A percentile compares a stretch with the other conserved stretches of the same genome.
Evolutionary conservation across 2,113 vertebrate species (phyloP).

Genomic region (Eolophus roseicapilla): DNA sequence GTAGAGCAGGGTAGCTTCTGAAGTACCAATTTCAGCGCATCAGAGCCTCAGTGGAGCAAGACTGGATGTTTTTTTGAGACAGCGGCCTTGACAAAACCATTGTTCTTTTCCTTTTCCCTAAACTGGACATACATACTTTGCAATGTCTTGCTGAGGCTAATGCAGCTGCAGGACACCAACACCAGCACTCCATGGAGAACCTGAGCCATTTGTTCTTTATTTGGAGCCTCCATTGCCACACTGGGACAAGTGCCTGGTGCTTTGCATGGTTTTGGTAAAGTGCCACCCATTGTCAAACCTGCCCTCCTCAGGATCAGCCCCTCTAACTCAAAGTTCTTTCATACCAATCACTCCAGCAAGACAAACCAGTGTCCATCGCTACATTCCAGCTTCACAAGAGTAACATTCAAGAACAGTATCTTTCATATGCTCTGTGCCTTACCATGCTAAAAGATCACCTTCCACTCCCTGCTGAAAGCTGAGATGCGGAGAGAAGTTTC

Average conservation of each 20-base stretch:
- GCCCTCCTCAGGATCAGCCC: not conserved
- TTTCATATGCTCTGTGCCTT: not conserved
- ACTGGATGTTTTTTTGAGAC: not conserved
- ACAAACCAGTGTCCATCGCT: not conserved
- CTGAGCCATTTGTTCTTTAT: not conserved
- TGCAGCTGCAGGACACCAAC: not conserved
- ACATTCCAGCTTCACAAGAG: not conserved
- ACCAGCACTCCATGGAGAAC: not conserved
- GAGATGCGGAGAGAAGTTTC: not conserved
- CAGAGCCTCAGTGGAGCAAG: not conserved
- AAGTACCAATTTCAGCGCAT: not conserved
- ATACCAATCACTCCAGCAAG: not conserved
- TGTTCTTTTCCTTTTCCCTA: not conserved
- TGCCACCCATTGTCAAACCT: not conserved
- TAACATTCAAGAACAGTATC: not conserved
- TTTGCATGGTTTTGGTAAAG: not conserved
- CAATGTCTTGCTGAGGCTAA: not conserved
- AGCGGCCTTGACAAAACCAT: not conserved
- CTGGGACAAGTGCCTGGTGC: not conserved
- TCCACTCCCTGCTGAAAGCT: not conserved
- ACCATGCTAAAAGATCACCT: not conserved
- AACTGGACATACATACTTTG: not conserved
- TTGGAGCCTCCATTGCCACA: not conserved
- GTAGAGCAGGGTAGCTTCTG: not conserved
- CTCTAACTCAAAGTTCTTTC: not conserved